Base-by-base conservation (phyloP, 2,797 vertebrate species). In the Champsocephalus esox region DNA sequence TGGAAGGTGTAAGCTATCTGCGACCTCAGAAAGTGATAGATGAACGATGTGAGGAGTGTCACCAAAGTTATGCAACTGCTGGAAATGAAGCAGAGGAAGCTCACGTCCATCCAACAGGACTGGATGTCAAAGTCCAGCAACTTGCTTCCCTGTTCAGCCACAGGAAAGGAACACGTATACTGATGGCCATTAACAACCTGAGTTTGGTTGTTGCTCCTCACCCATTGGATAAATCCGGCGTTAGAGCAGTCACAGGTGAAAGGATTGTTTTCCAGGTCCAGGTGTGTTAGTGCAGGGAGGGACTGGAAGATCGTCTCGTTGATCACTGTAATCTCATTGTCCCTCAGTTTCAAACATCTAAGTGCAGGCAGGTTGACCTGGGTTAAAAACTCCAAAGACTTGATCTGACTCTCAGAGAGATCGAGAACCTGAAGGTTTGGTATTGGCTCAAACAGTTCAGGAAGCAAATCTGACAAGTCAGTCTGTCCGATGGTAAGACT, bases 241-340 rank as follows among this genome's bases (percentile, higher is more conserved):
- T 92, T 93, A 4, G 75, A 77, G 61, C 92, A 94, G 56, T 92
- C 89, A 67, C 89, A 93, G 0, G 71, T 82, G 41, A 94, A 88
- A 0, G 80, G 78, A 73, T 93, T 94, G 1, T 58, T 66, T 2
- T 3, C 0, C 43, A 94, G 48, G 56, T 94, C 89, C 3, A 93
- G 70, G 52, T 87, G 75, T 0, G 12, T 81, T 2, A 90, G 58
- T 6, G 81, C 58, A 1, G 57, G 48, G 0, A 90, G 81, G 17
- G 9, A 62, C 0, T 0, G 10, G 16, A 90, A 70, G n/a, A 81
- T 9, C 0, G 12, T 66, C 28, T 74, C 66, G 5, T 68, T 75
- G 49, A 90, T 68, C 3, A 80, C 50, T 1, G 50, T 66, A 1
- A 88, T 1, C 1, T 63, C 14, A 32, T 81, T 90, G 0, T 60